phyloP scores from a whole-genome alignment of 2,888 invertebrate species.

The Strigamia maritima region DNA sequence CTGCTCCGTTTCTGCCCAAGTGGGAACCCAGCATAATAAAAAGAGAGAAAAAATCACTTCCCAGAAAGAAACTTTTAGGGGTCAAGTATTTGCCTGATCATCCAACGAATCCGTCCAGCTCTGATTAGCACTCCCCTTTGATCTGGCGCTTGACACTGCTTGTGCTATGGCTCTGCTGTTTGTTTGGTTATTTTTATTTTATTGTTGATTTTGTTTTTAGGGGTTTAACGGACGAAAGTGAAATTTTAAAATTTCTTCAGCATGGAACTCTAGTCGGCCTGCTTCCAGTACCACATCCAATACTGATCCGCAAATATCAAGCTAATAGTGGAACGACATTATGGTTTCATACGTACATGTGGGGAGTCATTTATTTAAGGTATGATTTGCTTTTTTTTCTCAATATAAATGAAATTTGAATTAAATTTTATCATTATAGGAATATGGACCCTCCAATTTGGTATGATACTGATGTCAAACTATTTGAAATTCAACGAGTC shows the following conservation, averaged over 20 bases:
- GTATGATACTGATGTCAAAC: slow-evolving; percentile 98
- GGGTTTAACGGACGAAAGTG: slow-evolving; percentile 97
- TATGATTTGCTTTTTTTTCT: slow-evolving; percentile 50
- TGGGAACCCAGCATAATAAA: too few species aligned
- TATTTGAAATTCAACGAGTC: slow-evolving; percentile 96
- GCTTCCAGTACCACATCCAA: slow-evolving; percentile 97
- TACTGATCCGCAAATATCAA: slow-evolving; percentile 97
- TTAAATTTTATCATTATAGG: slow-evolving; percentile 57
- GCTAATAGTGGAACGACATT: slow-evolving; percentile 97
- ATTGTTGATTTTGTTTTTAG: slow-evolving; percentile 56
- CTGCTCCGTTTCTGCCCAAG: too few species aligned
- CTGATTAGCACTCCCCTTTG: too few species aligned
- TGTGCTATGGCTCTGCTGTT: too few species aligned
- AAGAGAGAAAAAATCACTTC: too few species aligned
- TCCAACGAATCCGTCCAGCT: too few species aligned
- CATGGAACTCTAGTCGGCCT: slow-evolving; percentile 97
- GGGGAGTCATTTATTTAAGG: slow-evolving; percentile 98
- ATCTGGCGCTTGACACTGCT: too few species aligned
- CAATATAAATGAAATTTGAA: slow-evolving; percentile 4
- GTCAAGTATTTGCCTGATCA: too few species aligned
- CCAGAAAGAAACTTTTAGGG: too few species aligned
- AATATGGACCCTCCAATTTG: slow-evolving; percentile 98
- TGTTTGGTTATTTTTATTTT: background rate
- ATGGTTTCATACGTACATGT: slow-evolving; percentile 99
- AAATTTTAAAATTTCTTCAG: slow-evolving; percentile 97